Evolutionary conservation across 35 echinoderm and acorn worm species (phyloP).

Genomic region (Heliocidaris erythrogramma): DNA sequence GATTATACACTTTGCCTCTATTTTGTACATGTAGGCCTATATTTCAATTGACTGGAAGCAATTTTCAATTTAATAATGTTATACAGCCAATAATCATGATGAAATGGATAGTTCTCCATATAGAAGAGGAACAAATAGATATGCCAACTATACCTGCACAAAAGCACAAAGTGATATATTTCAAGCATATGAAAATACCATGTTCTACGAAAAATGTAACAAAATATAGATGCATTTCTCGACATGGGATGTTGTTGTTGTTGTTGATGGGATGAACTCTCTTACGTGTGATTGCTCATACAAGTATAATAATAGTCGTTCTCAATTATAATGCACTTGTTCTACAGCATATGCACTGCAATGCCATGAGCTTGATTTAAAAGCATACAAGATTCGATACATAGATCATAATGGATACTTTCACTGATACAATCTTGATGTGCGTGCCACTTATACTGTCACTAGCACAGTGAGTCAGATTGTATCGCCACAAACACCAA

Average conservation of each 20-base stretch:
- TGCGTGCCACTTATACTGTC: not conserved
- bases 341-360: not conserved
- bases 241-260: no score
- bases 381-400: not conserved
- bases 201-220: not conserved
- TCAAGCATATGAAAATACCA: not conserved
- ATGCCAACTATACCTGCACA: not conserved
- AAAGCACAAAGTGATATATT: not conserved
- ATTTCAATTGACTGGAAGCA: no score
- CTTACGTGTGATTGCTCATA: not conserved
- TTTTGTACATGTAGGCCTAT: no score
- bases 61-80: no score
- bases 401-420: not conserved
- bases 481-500: slow-evolving; percentile 7
- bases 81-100: no score
- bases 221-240: not conserved
- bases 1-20: not conserved
- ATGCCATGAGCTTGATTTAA: not conserved
- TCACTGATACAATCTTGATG: not conserved
- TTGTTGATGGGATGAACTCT: not conserved
- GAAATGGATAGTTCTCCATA: no score
- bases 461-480: not conserved
- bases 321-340: not conserved
- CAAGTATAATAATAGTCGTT: not conserved
- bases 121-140: no score